phyloP scores from a whole-genome alignment of 1,140 invertebrate genomes.

The Heliconius congener region DNA sequence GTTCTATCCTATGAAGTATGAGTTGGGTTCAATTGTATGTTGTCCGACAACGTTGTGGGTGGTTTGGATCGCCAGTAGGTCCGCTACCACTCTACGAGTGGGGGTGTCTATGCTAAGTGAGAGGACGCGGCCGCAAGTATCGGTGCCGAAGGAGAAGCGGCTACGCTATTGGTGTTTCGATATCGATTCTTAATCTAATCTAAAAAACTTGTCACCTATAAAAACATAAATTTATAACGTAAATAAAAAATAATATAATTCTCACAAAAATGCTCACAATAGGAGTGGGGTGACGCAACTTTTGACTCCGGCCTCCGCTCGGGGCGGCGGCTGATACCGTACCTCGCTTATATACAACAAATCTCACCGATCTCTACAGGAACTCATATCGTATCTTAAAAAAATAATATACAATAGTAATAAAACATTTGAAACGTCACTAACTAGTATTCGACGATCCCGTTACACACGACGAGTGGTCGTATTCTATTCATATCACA shows the following conservation, averaged over 20 bases:
- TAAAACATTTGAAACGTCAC: slow-evolving; percentile 81
- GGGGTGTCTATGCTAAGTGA: slow-evolving; percentile 72
- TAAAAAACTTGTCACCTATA: slow-evolving; percentile 79
- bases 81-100: slow-evolving; percentile 78
- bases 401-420: slow-evolving; percentile 80
- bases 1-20: slow-evolving; percentile 78
- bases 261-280: slow-evolving; percentile 79
- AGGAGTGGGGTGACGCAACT: slow-evolving; percentile 68
- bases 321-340: slow-evolving; percentile 36
- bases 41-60: slow-evolving; percentile 73
- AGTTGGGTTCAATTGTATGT: slow-evolving; percentile 34
- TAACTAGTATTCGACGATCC: slow-evolving; percentile 78
- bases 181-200: slow-evolving; percentile 81
- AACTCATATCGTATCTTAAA: slow-evolving; percentile 81
- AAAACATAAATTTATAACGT: slow-evolving; percentile 65
- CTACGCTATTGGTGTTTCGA: slow-evolving; percentile 82
- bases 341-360: slow-evolving; percentile 76
- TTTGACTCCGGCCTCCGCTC: slow-evolving; percentile 55
- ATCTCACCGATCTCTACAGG: slow-evolving; percentile 73
- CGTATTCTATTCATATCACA: slow-evolving; percentile 80
- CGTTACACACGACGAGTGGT: slow-evolving; percentile 73
- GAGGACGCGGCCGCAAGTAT: slow-evolving; percentile 68
- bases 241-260: slow-evolving; percentile 79
- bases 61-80: slow-evolving; percentile 51
- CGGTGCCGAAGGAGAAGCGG: slow-evolving; percentile 79